Base-by-base conservation (phyloP, 2,113 vertebrate species). In the human (Homo sapiens) region DNA sequence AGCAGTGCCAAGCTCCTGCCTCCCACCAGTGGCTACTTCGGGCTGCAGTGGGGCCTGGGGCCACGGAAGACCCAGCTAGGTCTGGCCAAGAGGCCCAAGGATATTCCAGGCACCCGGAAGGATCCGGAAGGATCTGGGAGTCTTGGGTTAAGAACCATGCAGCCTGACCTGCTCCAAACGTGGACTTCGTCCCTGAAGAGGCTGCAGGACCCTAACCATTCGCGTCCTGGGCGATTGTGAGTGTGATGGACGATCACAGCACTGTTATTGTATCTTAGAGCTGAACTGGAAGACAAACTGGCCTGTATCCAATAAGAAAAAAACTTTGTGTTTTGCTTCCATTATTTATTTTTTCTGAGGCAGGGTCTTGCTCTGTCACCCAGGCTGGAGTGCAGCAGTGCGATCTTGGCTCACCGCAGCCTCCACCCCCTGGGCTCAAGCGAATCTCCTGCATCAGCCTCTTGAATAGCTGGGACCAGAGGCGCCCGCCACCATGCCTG, bases 171-270 rank as follows among this genome's bases (percentile, higher is more conserved):
- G 66, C 66, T 13, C 66, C 66, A 35, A 16, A 16, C 7, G 14
- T 35, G 32, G 32, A 35, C 66, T 18, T 35, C 6, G 40, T 32
- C 14, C 35, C 70, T 6, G 38, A 17, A 17, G 35, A 43, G 8
- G 20, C 40, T 16, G 30, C 3, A 0, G 0, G 40, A 1, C 14
- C 18, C 8, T 13, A 9, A 30, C 25, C 25, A 9, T 30, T 57
- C 7, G 11, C 6, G 25, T 45, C 40, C 40, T 1, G 23, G 6
- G 13, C 2, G 1, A 43, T 0, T 4, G 22, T 0, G 12, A 11
- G 23, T 16, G 73, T 11, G 5, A 12, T 6, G 11, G 6, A 14
- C 40, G 2, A 8, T 32, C 3, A 78, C 9, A 30, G 12, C 0
- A 4, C 35, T 1, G 2, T 23, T 38, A 1, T 8, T 0, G 57